Base-by-base conservation (phyloP, 2,113 vertebrate genomes). In the Apeltes quadracus region DNA sequence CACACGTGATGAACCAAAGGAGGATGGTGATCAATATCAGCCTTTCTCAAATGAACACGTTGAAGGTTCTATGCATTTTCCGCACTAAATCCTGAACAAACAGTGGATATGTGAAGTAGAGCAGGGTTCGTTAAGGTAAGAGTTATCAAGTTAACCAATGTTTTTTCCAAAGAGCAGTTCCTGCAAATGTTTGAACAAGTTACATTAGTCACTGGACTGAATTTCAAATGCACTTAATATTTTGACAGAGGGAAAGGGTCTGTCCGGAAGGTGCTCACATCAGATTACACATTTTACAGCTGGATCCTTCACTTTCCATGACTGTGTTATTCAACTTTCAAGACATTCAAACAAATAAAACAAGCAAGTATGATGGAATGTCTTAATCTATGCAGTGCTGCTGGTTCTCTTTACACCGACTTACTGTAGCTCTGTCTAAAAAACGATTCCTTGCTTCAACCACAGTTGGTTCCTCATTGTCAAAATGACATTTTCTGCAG, bases 121-220 rank as follows among this genome's bases (percentile, higher is more conserved):
- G 11, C 0, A 29, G 7, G 23, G 18, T 75, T 69, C 72, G 85
- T 88, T 88, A 82, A 87, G n/a, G n/a, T n/a, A n/a, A 82, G 7
- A 75, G 66, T 88, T 61, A 80, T 72, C 64, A 22, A 12, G 34
- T 71, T 58, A 25, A 64, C 20, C 0, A 6, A 20, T n/a, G 11
- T 12, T 39, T 70, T 78, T 89, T 85, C 83, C 83, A 73, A 36
- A 76, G 6, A 69, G 23, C 10, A 10, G 14, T 39, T 50, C 51
- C 75, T 65, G 82, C 76, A 77, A 89, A 87, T 89, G 73, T 84
- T 89, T 87, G 78, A 85, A 77, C 81, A 7, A 54, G 25, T 72
- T 62, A 41, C 50, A 51, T 57, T 48, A 1, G 18, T 46, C 22
- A 61, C 43, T 54, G 7, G 69, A 38, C 6, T n/a, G 43, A 36